Conservation (phyloP, 1,140 invertebrate species). For the Drosophila triauraria region DNA sequence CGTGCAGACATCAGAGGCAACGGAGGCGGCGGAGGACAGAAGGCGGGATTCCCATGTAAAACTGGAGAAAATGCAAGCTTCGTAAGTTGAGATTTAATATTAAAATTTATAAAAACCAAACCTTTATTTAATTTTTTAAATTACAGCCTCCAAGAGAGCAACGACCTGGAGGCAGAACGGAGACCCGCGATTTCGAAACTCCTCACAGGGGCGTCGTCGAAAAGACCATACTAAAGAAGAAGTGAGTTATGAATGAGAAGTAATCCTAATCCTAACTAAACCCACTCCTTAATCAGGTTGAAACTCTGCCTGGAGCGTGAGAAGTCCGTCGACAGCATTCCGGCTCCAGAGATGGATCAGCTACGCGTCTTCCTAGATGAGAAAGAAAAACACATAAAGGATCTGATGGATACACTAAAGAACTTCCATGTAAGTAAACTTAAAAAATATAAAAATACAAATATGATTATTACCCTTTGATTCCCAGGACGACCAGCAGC, state of each 20-base stretch:
- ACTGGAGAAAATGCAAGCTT: slow-evolving; percentile 34
- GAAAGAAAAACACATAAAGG: slow-evolving; percentile 84
- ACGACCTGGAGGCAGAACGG: slow-evolving; percentile 38
- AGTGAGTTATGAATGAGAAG: slow-evolving; percentile 45
- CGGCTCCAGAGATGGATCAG: slow-evolving; percentile 73
- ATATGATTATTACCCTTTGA: neutral
- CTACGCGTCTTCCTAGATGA: slow-evolving; percentile 75
- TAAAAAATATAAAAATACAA: neutral
- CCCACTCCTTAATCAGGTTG: slow-evolving; percentile 44
- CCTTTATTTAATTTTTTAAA: neutral
- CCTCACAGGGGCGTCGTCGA: slow-evolving; percentile 69
- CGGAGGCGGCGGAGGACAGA: slow-evolving; percentile 8
- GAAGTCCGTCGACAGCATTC: slow-evolving; percentile 51
- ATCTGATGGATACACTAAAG: slow-evolving; percentile 82
- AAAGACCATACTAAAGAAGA: slow-evolving; percentile 80
- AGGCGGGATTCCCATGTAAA: slow-evolving; percentile 11
- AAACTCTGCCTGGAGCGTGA: slow-evolving; percentile 72
- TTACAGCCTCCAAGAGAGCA: slow-evolving; percentile 45
- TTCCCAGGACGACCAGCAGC: slow-evolving; percentile 79
- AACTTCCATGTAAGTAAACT: slow-evolving; percentile 70
- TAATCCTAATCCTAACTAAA: neutral
- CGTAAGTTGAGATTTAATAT: slow-evolving; percentile 25
- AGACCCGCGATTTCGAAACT: slow-evolving; percentile 50
- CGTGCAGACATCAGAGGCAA: slow-evolving; percentile 56
- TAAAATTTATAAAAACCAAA: neutral